Percentiles rank a stretch among this genome's conserved stretches.
Conservation (phyloP, 2,113 vertebrate genomes). For the Urocitellus parryii region DNA sequence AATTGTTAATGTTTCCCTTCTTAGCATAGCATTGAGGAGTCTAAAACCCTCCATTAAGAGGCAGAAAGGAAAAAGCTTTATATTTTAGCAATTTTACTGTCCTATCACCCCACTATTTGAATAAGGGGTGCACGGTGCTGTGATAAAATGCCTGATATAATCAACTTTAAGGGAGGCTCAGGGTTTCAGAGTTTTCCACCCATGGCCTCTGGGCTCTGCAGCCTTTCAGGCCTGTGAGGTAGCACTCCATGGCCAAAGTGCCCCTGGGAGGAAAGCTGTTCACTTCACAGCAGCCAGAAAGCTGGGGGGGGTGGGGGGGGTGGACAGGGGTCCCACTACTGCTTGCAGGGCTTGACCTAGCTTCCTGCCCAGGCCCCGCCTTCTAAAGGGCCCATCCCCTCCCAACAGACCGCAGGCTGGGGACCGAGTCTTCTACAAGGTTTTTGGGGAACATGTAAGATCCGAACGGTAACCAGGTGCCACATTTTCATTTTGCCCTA, state of each 20-base stretch:
- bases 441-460: background rate
- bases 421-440: background rate
- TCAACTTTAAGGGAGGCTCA: background rate
- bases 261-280: background rate
- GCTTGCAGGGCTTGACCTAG: too few species aligned
- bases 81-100: rapidly evolving
- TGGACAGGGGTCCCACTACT: background rate
- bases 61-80: background rate
- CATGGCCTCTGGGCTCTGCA: background rate
- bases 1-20: background rate
- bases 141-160: background rate
- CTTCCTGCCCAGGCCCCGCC: too few species aligned
- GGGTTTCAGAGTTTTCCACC: background rate
- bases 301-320: background rate
- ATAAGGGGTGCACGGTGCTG: too few species aligned
- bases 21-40: background rate
- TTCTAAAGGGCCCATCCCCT: too few species aligned
- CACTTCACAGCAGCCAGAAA: background rate
- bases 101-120: background rate
- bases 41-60: rapidly evolving
- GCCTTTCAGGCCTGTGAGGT: background rate
- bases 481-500: background rate
- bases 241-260: background rate
- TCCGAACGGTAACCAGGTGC: too few species aligned
- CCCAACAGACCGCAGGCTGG: background rate